phyloP scores from a whole-genome alignment of 2,113 vertebrate species.

The Struthio camelus region DNA sequence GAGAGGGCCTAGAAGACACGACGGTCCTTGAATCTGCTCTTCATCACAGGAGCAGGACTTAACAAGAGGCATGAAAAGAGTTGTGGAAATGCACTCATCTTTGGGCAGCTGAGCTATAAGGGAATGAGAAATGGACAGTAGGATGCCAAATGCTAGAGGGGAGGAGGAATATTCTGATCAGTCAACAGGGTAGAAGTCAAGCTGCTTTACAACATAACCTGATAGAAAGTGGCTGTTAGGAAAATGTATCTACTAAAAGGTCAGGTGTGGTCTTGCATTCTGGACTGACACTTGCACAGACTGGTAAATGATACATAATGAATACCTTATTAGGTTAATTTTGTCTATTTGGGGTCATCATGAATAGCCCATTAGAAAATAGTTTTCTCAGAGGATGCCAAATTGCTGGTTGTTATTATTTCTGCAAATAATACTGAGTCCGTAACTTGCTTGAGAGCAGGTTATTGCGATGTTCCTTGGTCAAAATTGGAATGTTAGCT shows the following conservation, averaged over 20 bases:
- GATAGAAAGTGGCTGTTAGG: not conserved
- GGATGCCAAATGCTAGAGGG: not conserved
- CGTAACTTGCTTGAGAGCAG: not conserved
- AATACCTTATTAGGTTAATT: conserved; percentile 16
- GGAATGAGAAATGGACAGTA: not conserved
- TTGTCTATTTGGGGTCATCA: not conserved
- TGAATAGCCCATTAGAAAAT: conserved; percentile 25
- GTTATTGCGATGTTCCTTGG: not conserved
- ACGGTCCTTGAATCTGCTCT: not conserved
- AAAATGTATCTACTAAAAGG: not conserved
- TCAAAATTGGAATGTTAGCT: not conserved
- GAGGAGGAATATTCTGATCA: not conserved
- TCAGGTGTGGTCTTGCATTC: not conserved
- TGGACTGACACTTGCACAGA: not conserved
- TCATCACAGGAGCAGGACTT: not conserved
- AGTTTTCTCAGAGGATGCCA: conserved; percentile 6
- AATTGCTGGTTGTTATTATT: not conserved
- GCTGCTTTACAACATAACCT: not conserved
- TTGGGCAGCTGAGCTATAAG: not conserved
- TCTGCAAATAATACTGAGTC: not conserved
- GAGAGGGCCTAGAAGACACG: not conserved
- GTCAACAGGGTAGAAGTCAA: not conserved
- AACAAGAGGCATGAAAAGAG: not conserved
- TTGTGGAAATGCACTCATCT: not conserved
- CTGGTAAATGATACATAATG: not conserved